phyloP scores from a whole-genome alignment of 2,888 invertebrate genomes.

The Drosophila buzzatii region DNA sequence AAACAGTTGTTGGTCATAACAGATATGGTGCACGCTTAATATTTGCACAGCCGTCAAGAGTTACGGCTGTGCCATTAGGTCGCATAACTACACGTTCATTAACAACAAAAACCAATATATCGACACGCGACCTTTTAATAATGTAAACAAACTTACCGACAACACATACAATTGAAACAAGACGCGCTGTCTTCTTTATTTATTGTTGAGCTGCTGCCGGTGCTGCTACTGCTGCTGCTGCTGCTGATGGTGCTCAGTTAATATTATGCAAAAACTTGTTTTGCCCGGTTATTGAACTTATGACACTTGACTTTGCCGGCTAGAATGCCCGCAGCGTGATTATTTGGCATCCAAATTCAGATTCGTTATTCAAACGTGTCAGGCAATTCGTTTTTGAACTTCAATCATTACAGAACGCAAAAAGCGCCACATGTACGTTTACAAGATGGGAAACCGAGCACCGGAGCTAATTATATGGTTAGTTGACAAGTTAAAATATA shows the following conservation, averaged over 20 bases:
- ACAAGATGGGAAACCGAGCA: constrained; percentile 83
- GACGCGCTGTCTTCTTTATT: constrained; percentile 21
- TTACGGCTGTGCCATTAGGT: constrained; percentile 30
- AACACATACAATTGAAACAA: constrained; percentile 21
- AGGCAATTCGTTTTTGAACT: constrained; percentile 21
- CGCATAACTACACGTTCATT: constrained; percentile 6
- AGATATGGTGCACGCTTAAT: constrained; percentile 34
- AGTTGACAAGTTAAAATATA: constrained; percentile 2
- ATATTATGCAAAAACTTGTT: constrained; percentile 72
- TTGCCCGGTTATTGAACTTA: constrained; percentile 68
- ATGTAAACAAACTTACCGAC: constrained; percentile 34
- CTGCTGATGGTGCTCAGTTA: constrained; percentile 8
- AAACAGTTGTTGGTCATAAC: constrained; percentile 1
- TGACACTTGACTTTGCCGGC: constrained; percentile 71
- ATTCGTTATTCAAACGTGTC: constrained; percentile 30
- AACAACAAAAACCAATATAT: not conserved
- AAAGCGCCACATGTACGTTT: constrained; percentile 50
- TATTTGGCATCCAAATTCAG: constrained; percentile 16
- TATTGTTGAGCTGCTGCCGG: constrained; percentile 22
- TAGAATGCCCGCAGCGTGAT: constrained; percentile 42
- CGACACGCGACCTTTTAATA: constrained; percentile 4
- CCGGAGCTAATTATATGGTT: constrained; percentile 85
- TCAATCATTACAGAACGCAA: constrained; percentile 9
- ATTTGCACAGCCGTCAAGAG: constrained; percentile 39
- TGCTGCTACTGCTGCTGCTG: not conserved